Evolutionary conservation across 2,888 invertebrate species (phyloP), one percentile per base, ranked within the genome.

Genomic region (Drosophila infuscata): DNA sequence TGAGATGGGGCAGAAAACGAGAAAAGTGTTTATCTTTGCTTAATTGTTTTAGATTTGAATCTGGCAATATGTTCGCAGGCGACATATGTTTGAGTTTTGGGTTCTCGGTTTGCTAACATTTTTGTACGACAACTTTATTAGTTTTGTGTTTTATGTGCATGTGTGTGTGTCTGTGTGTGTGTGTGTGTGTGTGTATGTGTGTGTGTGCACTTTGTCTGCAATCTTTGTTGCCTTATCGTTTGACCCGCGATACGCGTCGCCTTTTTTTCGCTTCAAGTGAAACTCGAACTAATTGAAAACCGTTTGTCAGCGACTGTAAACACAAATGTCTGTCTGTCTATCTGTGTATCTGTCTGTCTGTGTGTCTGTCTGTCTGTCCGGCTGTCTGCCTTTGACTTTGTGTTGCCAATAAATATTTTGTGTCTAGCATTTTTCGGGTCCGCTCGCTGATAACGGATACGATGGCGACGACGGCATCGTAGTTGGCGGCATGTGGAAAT

Each of bases 1-100:
- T 72, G 60, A 36, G 60, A 36, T 15, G 41, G 15, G 41, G 8
- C 32, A 57, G 25, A 70, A 71, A 71, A 29, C 53, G 38, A 15
- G 36, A 48, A 52, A 46, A 79, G 48, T 80, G 51, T 88, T 85
- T 90, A 81, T 88, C 79, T 81, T 65, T 71, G 70, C 70, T 82
- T 90, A 90, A 91, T 90, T 91, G 87, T 76, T 87, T 91, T 80
- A 82, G 88, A 89, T 91, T 81, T 86, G 85, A 83, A 89, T 91
- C 91, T 81, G 74, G 61, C 82, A 79, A 77, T 83, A 70, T 76
- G 77, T 54, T 64, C 49, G 61, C 68, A 41, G 70, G 73, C 83
- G 72, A 81, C 89, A 89, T 89, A 81, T 85, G 84, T 81, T 75
- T 68, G 67, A 59, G 52, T 68, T 57, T 54, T 54, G 46, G 43